Evolutionary conservation across 2,888 invertebrate species (phyloP).

Genomic region (Caradrina clavipalpis): DNA sequence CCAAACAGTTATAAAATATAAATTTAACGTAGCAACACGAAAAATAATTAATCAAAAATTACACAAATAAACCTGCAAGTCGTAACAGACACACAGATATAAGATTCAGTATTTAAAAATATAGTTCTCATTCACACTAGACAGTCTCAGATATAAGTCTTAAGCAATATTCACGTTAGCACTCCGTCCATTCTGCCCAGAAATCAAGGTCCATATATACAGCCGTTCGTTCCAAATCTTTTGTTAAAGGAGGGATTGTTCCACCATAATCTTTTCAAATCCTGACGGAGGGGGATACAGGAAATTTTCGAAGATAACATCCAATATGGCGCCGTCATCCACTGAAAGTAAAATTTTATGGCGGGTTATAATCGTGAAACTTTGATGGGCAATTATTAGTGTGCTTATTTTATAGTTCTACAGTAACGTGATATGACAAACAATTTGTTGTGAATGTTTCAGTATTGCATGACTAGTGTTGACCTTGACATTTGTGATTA

Average conservation of each 20-base stretch:
- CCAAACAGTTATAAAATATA: too few relatives aligned
- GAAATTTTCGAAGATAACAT: slow-evolving; percentile 98
- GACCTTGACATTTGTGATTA: slow-evolving; percentile 16
- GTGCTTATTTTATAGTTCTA: background rate
- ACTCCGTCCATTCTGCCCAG: slow-evolving; percentile 53
- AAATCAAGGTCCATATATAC: slow-evolving; percentile 68
- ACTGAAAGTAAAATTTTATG: slow-evolving; percentile 91
- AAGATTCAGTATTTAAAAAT: slow-evolving; percentile 61
- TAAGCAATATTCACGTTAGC: slow-evolving; percentile 58
- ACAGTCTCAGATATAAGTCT: slow-evolving; percentile 62
- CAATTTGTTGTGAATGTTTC: slow-evolving; percentile 11
- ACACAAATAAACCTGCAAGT: slow-evolving; percentile 13
- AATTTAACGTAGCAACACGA: too few relatives aligned
- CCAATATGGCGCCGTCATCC: slow-evolving; percentile 99
- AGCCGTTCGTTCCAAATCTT: slow-evolving; percentile 23
- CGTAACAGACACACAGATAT: slow-evolving; percentile 32
- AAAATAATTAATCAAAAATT: too few relatives aligned
- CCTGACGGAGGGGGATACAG: slow-evolving; percentile 95
- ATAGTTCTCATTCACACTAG: slow-evolving; percentile 59
- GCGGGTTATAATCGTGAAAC: background rate
- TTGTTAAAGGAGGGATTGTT: slow-evolving; percentile 97
- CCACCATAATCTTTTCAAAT: slow-evolving; percentile 98
- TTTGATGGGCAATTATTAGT: background rate
- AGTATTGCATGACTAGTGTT: slow-evolving; percentile 11
- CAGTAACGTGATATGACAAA: background rate